These are phyloP conservation scores for Microplitis deprimator DNA, from an alignment of 2,888 invertebrate genomes.

Conservation along the genomic window DNA sequence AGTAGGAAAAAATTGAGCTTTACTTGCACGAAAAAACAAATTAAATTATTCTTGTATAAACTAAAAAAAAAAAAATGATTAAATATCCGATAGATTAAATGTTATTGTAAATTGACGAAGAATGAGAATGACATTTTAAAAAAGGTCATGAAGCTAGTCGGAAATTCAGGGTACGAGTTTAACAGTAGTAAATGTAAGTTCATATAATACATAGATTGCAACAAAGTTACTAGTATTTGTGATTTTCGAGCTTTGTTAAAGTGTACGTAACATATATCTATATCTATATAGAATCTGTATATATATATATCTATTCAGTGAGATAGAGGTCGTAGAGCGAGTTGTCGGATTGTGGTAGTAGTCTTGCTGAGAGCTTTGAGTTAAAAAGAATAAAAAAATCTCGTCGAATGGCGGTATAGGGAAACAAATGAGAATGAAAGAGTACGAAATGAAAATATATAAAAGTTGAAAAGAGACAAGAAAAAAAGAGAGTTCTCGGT, in stretches of 20 bases:
- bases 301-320: too few relatives aligned
- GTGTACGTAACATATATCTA: conserved; percentile 39
- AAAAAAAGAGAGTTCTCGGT: conserved; percentile 6
- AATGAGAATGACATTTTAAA: conserved; percentile 18
- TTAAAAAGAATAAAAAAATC: neutral
- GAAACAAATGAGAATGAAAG: conserved; percentile 40
- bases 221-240: conserved; percentile 33
- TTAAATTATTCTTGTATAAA: neutral
- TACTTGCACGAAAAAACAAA: too few relatives aligned
- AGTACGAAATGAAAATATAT: conserved; percentile 21
- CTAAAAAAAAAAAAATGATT: conserved; percentile 4
- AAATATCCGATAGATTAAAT: neutral
- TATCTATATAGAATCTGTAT: too few relatives aligned
- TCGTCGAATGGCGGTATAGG: conserved; percentile 34
- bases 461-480: conserved; percentile 22
- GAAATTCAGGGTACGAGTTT: conserved; percentile 23
- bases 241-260: conserved; percentile 42
- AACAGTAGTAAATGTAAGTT: conserved; percentile 31
- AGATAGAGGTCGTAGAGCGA: conserved; percentile 46
- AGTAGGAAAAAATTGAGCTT: too few relatives aligned
- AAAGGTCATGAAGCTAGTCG: conserved; percentile 3
- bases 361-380: conserved; percentile 15
- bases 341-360: conserved; percentile 32
- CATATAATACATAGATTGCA: neutral
- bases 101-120: neutral